Conservation (phyloP, 2,797 vertebrate species). For the Botia almorhae region DNA sequence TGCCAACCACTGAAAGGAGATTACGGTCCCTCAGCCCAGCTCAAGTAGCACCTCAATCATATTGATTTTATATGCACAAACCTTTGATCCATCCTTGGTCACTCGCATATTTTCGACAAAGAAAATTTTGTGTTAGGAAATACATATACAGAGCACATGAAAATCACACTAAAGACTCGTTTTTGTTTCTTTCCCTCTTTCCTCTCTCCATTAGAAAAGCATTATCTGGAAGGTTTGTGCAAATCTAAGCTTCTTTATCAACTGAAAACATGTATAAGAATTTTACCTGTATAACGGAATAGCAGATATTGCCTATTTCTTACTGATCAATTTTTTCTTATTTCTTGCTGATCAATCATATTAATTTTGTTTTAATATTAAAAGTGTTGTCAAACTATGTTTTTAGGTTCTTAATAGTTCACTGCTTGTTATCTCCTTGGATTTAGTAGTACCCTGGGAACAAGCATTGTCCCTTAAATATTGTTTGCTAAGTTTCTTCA, state of each 20-base stretch:
- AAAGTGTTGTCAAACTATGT: constrained; percentile 12
- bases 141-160: constrained; percentile 58
- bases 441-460: constrained; percentile 7
- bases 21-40: constrained; percentile 4
- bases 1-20: neutral
- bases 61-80: neutral
- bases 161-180: constrained; percentile 80
- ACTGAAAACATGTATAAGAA: constrained; percentile 66
- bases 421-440: neutral
- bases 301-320: constrained; percentile 80
- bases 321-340: constrained; percentile 71
- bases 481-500: constrained; percentile 40
- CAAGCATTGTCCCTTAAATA: neutral
- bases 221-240: constrained; percentile 90
- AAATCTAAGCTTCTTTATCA: constrained; percentile 77
- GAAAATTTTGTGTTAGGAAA: constrained; percentile 40
- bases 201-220: constrained; percentile 87
- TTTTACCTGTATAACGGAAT: constrained; percentile 77
- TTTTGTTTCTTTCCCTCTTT: constrained; percentile 73
- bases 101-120: constrained; percentile 4
- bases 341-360: constrained; percentile 67
- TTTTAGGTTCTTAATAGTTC: constrained; percentile 22
- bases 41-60: neutral
- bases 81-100: constrained; percentile 21
- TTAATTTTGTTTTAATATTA: too few relatives aligned